phyloP scores from a whole-genome alignment of 2,113 vertebrate genomes.

The Misgurnus mizolepis region DNA sequence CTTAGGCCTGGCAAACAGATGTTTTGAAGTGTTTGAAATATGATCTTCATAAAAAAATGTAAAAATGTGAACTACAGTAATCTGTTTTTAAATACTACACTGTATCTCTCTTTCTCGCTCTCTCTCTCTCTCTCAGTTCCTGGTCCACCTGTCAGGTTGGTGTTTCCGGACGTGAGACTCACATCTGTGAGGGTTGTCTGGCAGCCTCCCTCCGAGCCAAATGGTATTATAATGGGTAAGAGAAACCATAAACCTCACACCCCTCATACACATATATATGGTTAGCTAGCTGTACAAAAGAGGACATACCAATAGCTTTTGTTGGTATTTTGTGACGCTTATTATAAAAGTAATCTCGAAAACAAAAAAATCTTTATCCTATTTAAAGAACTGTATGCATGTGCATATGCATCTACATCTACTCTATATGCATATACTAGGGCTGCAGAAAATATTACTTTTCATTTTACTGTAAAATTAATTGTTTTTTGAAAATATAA shows the following conservation, averaged over 20 bases:
- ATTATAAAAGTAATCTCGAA: too few species aligned
- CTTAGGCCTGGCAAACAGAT: conserved; percentile 6
- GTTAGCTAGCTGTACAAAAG: background rate
- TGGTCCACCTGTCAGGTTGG: conserved; percentile 76
- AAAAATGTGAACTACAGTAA: conserved; percentile 11
- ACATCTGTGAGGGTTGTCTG: conserved; percentile 77
- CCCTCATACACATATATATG: background rate
- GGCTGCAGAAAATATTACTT: too few species aligned
- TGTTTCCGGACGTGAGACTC: conserved; percentile 81
- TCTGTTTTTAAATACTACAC: conserved; percentile 8
- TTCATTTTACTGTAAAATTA: too few species aligned
- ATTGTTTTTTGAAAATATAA: too few species aligned
- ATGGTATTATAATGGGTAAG: conserved; percentile 83
- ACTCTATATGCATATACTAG: too few species aligned
- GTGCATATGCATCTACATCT: too few species aligned
- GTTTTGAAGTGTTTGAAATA: conserved; percentile 25
- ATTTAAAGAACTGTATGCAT: too few species aligned
- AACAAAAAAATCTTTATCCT: too few species aligned
- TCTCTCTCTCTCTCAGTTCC: conserved; percentile 66
- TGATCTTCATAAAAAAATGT: background rate
- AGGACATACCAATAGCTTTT: background rate
- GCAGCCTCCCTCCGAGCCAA: conserved; percentile 81
- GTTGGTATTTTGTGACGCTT: background rate
- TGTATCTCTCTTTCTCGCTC: background rate
- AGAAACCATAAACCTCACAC: background rate